These are phyloP conservation scores for Phymanthus crucifer DNA, from an alignment of 92 coral and sea anemone genomes.

Conservation along the genomic window DNA sequence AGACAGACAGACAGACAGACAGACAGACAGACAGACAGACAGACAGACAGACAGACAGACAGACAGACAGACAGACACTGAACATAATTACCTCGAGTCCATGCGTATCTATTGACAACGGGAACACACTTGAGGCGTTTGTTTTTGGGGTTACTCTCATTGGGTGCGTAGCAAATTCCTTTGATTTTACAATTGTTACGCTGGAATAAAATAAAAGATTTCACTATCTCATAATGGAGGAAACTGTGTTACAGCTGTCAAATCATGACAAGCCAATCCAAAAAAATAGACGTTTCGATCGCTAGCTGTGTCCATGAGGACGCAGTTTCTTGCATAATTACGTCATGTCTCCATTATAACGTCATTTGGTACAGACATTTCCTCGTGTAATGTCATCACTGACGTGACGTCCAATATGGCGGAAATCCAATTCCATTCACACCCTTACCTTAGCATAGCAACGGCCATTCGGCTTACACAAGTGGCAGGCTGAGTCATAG, in stretches of 20 bases:
- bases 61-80: neutral
- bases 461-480: conserved; percentile 61
- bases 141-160: conserved; percentile 72
- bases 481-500: conserved; percentile 76
- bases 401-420: neutral
- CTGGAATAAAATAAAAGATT: conserved; percentile 21
- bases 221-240: no score
- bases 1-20: neutral
- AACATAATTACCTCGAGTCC: conserved; percentile 66
- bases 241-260: no score
- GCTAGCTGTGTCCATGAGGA: no score
- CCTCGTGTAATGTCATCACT: no score
- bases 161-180: conserved; percentile 73
- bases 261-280: no score
- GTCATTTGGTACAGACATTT: no score
- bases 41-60: neutral
- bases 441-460: conserved; percentile 69
- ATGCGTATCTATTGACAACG: conserved; percentile 59
- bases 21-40: neutral
- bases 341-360: no score
- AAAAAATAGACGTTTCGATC: no score
- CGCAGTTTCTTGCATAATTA: no score
- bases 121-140: conserved; percentile 67
- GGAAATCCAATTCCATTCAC: neutral
- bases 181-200: conserved; percentile 68